Evolutionary conservation across 1,140 invertebrate species (phyloP).

Genomic region (Oreohelix idahoensis): DNA sequence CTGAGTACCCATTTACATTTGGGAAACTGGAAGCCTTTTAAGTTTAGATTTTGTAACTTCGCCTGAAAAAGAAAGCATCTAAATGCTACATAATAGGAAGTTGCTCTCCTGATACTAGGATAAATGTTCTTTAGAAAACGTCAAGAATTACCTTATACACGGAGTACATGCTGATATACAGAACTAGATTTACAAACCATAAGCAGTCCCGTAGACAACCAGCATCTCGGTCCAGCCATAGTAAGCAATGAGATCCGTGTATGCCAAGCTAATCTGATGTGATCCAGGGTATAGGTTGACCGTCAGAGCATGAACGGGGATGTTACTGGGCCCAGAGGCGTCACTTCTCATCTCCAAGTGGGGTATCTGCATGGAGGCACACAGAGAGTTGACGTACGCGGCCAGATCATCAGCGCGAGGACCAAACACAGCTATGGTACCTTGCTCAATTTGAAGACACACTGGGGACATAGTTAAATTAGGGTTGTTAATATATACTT

Average conservation of each 20-base stretch:
- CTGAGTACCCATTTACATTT: too few relatives aligned
- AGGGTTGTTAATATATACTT: too few relatives aligned
- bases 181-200: slow-evolving; percentile 59
- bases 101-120: too few relatives aligned
- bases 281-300: slow-evolving; percentile 64
- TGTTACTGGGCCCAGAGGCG: slow-evolving; percentile 27
- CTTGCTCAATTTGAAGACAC: slow-evolving; percentile 87
- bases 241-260: slow-evolving; percentile 57
- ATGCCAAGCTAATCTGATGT: slow-evolving; percentile 53
- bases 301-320: slow-evolving; percentile 48
- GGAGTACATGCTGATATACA: too few relatives aligned
- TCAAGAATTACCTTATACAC: too few relatives aligned
- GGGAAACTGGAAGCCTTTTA: too few relatives aligned
- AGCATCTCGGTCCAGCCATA: slow-evolving; percentile 62
- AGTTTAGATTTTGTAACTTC: too few relatives aligned
- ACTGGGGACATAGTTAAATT: slow-evolving; percentile 76
- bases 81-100: too few relatives aligned
- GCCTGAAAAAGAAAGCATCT: too few relatives aligned
- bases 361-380: slow-evolving; percentile 88
- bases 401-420: slow-evolving; percentile 88
- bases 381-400: slow-evolving; percentile 90
- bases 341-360: slow-evolving; percentile 86
- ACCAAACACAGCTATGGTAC: slow-evolving; percentile 91
- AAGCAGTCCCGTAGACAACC: slow-evolving; percentile 57
- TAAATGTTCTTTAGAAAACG: too few relatives aligned